Conservation (phyloP, 2,113 vertebrate genomes). For the Scytalopus superciliaris region DNA sequence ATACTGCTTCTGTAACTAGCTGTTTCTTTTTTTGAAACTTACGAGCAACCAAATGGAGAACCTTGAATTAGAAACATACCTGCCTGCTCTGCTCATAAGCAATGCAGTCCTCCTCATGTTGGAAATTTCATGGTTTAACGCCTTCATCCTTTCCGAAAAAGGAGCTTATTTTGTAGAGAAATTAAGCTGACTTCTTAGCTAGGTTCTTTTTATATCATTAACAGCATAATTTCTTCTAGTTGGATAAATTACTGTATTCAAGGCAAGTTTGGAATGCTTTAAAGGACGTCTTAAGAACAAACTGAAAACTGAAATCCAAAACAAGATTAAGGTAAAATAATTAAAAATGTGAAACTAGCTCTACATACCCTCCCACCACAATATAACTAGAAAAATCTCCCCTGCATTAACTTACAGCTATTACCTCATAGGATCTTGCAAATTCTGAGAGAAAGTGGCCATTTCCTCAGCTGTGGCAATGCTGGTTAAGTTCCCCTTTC, state of each 20-base stretch:
- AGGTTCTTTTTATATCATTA: background rate
- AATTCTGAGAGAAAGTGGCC: background rate
- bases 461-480: background rate
- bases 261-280: background rate
- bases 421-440: background rate
- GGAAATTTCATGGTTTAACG: background rate
- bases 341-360: background rate
- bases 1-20: background rate
- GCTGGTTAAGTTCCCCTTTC: background rate
- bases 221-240: background rate
- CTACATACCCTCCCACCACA: fast-evolving
- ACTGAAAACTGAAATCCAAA: background rate
- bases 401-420: background rate
- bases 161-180: background rate
- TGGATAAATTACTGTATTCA: background rate
- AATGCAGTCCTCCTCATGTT: background rate
- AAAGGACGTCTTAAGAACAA: background rate
- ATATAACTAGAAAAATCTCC: background rate
- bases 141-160: background rate
- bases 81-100: background rate
- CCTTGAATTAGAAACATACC: background rate
- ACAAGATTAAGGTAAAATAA: background rate
- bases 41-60: background rate
- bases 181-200: background rate
- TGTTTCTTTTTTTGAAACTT: background rate